Conservation (phyloP, 1,140 invertebrate genomes). For the Micrasema minimum region DNA sequence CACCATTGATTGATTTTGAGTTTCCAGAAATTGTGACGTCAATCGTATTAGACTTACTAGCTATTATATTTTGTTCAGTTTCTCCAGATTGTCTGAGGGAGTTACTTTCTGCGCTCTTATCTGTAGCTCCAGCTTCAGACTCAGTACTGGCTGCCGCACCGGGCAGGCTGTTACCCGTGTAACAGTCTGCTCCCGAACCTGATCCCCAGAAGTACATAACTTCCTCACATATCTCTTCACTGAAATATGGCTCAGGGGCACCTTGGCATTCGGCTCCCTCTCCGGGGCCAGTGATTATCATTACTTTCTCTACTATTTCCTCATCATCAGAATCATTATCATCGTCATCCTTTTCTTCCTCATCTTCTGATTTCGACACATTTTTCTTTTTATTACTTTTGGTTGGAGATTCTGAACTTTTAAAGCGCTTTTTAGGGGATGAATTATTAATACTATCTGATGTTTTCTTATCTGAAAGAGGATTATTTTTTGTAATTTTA, state of each 20-base stretch:
- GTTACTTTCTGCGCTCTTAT: conserved; percentile 48
- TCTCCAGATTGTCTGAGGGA: conserved; percentile 4
- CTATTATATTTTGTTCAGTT: conserved; percentile 31
- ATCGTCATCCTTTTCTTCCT: conserved; percentile 59
- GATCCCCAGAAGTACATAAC: conserved; percentile 77
- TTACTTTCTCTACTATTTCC: conserved; percentile 78
- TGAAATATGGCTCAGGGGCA: conserved; percentile 60
- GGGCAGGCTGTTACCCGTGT: conserved; percentile 70
- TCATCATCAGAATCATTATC: conserved; percentile 71
- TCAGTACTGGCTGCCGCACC: conserved; percentile 9
- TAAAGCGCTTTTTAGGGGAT: conserved; percentile 34
- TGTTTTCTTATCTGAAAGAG: neutral
- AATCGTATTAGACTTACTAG: conserved; percentile 37
- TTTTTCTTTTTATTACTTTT: conserved; percentile 21
- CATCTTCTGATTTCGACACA: conserved; percentile 4
- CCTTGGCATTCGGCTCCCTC: conserved; percentile 78
- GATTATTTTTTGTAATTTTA: neutral
- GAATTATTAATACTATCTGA: conserved; percentile 5
- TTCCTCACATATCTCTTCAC: conserved; percentile 78
- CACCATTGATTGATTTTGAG: conserved; percentile 42
- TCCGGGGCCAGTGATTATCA: conserved; percentile 79
- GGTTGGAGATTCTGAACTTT: conserved; percentile 9
- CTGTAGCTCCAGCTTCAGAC: conserved; percentile 16
- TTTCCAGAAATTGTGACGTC: conserved; percentile 15
- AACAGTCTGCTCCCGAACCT: conserved; percentile 77